Conservation (phyloP, 92 coral and sea anemone genomes). For the Umimayanthus chanpuru region DNA sequence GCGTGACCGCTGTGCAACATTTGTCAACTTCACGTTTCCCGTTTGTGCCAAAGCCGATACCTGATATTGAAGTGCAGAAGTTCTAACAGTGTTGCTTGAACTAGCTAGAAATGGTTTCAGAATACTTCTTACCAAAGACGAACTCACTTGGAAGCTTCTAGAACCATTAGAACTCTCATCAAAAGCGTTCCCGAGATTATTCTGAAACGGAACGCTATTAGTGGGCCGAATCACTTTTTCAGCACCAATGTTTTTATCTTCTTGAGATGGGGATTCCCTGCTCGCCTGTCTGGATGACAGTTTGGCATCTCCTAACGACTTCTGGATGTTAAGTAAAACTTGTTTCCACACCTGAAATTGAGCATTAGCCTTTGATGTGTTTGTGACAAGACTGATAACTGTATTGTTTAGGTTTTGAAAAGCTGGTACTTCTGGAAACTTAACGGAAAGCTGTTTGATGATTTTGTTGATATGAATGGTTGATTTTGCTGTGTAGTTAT, state of each 20-base stretch:
- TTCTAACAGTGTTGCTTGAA: not conserved
- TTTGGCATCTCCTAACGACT: not conserved
- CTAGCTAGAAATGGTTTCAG: not conserved
- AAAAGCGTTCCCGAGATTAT: not conserved
- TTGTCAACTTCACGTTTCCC: not conserved
- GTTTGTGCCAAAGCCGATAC: not conserved
- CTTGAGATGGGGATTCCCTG: not conserved
- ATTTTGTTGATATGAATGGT: conserved; percentile 40
- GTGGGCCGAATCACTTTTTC: not conserved
- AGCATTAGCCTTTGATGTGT: conserved; percentile 49
- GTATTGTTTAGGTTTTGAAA: conserved; percentile 55
- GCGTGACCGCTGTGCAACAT: not conserved
- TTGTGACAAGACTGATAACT: conserved; percentile 50
- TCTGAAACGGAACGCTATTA: not conserved
- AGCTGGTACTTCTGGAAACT: conserved; percentile 60
- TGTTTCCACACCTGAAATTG: conserved; percentile 38
- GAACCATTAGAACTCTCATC: not conserved
- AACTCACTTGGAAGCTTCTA: not conserved
- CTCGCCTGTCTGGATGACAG: not conserved
- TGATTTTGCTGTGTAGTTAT: not conserved
- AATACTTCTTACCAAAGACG: not conserved
- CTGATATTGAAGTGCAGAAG: not conserved
- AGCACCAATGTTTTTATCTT: not conserved
- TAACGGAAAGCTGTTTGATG: conserved; percentile 48
- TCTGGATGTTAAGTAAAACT: conserved; percentile 29